Evolutionary conservation across 2,113 vertebrate genomes (phyloP).

Genomic region (Phyllopteryx taeniolatus): DNA sequence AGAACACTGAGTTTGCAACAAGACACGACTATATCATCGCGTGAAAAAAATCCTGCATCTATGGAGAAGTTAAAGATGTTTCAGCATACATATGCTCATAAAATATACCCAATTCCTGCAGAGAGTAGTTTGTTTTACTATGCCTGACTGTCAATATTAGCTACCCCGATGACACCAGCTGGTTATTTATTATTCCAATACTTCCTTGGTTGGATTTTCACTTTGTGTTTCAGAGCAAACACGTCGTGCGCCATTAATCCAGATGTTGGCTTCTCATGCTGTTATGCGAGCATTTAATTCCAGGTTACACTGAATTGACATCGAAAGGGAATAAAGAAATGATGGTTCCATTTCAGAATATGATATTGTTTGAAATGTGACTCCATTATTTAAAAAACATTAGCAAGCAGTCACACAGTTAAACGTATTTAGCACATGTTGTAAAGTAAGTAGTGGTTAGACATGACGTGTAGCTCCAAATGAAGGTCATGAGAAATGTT

Average conservation of each 20-base stretch:
- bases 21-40: not conserved
- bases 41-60: not conserved
- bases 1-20: not conserved
- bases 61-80: too few species aligned
- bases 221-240: slow-evolving; percentile 29
- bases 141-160: slow-evolving; percentile 29
- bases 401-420: not conserved
- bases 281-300: slow-evolving; percentile 45
- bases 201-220: slow-evolving; percentile 27
- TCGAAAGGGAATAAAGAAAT: not conserved
- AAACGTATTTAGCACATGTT: not conserved
- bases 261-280: slow-evolving; percentile 57
- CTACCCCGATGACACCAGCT: slow-evolving; percentile 43
- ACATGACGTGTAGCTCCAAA: not conserved
- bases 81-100: slow-evolving; percentile 4
- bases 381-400: not conserved
- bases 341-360: not conserved
- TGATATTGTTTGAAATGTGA: not conserved
- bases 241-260: slow-evolving; percentile 32
- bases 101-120: not conserved
- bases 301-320: slow-evolving; percentile 22
- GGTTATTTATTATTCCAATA: slow-evolving; percentile 41
- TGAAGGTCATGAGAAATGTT: slow-evolving; percentile 65
- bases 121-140: not conserved
- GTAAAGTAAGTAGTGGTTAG: not conserved